Conservation (phyloP, 2,888 invertebrate species). For the Pyrrhia umbra region DNA sequence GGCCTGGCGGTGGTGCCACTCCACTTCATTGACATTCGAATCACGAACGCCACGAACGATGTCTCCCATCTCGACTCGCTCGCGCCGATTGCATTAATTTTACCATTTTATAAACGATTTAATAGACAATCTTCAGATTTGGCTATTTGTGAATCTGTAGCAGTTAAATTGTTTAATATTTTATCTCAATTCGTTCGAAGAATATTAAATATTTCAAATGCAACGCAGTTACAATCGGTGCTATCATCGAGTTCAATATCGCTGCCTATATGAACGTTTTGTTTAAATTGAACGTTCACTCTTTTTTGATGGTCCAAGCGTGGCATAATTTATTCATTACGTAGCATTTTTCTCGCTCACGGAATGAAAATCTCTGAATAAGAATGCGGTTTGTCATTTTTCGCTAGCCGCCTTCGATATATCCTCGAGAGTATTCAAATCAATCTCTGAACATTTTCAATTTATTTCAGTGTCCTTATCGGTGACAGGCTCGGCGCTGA, state of each 20-base stretch:
- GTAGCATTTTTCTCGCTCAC: constrained; percentile 70
- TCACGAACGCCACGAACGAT: constrained; percentile 87
- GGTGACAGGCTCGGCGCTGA: constrained; percentile 88
- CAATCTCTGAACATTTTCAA: constrained; percentile 91
- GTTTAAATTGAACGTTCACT: constrained; percentile 71
- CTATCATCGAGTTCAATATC: constrained; percentile 70
- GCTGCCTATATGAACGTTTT: constrained; percentile 68
- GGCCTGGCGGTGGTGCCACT: constrained; percentile 74
- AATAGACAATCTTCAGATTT: constrained; percentile 86
- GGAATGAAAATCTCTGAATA: constrained; percentile 70
- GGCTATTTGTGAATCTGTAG: constrained; percentile 74
- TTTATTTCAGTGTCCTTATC: constrained; percentile 90
- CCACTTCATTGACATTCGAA: constrained; percentile 84
- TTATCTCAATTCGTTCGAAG: constrained; percentile 54
- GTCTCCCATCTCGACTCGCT: constrained; percentile 87
- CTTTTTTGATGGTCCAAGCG: constrained; percentile 68
- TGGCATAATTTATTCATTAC: constrained; percentile 80
- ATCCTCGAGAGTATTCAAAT: constrained; percentile 89
- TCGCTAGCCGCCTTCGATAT: constrained; percentile 81
- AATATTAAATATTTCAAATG: constrained; percentile 57
- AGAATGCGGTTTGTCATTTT: constrained; percentile 79
- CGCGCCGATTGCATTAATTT: constrained; percentile 89
- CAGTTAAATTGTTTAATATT: constrained; percentile 60
- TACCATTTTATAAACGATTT: constrained; percentile 89
- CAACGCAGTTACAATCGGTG: constrained; percentile 30